Evolutionary conservation across 2,888 invertebrate genomes (phyloP), one percentile per base, ranked within the genome.

Genomic region (Torymus texanus): DNA sequence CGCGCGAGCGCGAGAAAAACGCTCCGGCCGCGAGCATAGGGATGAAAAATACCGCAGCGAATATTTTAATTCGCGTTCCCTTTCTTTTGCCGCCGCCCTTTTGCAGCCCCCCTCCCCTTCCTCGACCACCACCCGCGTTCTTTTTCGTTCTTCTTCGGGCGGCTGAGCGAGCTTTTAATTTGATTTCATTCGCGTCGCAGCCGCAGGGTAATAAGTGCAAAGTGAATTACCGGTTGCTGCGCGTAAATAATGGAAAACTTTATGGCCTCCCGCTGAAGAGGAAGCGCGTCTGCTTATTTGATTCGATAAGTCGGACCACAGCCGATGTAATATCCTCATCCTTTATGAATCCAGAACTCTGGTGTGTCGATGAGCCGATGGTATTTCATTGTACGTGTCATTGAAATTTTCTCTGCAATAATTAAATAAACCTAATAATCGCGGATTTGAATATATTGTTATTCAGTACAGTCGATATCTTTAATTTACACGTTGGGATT

Each of bases 161-260:
- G 65, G 63, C 65, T 58, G 58, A 71, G 77, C 62, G 77, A 59
- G 65, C 70, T 68, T 62, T 77, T 77, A 77, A 77, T 77, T 77
- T 77, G 59, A 77, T 77, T 71, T 77, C 50, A 58, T 77, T 77
- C 65, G 70, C 50, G 51, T 16, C 56, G 58, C n/a, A 51, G 65
- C 59, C 65, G 51, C 65, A 50, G 51, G 77, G 51, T 77, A 77
- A 77, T 77, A 77, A 71, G 65, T 77, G 77, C 53, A 71, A 65
- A 77, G 71, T 63, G 77, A 71, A 71, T 77, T 71, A 71, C 50
- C 70, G 62, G 24, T 50, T 56, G 56, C 21, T 16, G 53, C 62
- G 50, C 65, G 77, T 77, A 77, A 77, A 77, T 77, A 77, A 77
- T 71, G 77, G 21, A 77, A 77, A 77, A 77, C 77, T 77, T 77